Evolutionary conservation across 2,888 invertebrate species (phyloP), one percentile per base, ranked within the genome.

Genomic region (Lasioglossum leucozonium): DNA sequence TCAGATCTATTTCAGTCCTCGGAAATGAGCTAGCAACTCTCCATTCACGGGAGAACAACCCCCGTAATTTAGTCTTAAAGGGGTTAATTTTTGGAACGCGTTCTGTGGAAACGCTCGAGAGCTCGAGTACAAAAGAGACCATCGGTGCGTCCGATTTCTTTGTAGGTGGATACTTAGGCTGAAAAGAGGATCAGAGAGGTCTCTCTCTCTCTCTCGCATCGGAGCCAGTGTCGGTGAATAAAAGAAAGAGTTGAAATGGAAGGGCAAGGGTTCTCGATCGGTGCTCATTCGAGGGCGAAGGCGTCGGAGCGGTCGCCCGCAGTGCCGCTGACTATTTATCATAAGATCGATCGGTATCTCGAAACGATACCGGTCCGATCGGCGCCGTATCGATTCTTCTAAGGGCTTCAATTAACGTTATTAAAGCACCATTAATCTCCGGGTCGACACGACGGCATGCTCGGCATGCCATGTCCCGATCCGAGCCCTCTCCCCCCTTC

Each of bases 371-470:
- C 90, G 91, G 91, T 90, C 84, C 85, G 90, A 92, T 92, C 92
- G 91, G 90, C 88, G 91, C 93, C 92, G 93, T 93, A 94, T 94
- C 94, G 94, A 94, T 94, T 94, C 93, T 94, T 94, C 93, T 93
- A 94, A 94, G 94, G 93, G 94, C 94, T 94, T 94, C 94, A 94
- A 94, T 94, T 94, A 94, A 94, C 94, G 94, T 94, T 94, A 94
- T 94, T 94, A 94, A 94, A 94, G 93, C 92, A 92, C 94, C 94
- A 94, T 94, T 94, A 94, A 94, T 94, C 94, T 94, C 91, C 84
- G 87, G 85, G 84, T 89, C 91, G 92, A 92, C 93, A 91, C 90
- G 90, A 88, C 88, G 92, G 93, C 91, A 92, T 93, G 92, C 91
- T 72, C 85, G 92, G 91, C 90, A 93, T 91, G 90, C 91, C 88